These are phyloP conservation scores for Gasteruption jaculator DNA, from an alignment of 2,888 invertebrate genomes.

Conservation along the genomic window DNA sequence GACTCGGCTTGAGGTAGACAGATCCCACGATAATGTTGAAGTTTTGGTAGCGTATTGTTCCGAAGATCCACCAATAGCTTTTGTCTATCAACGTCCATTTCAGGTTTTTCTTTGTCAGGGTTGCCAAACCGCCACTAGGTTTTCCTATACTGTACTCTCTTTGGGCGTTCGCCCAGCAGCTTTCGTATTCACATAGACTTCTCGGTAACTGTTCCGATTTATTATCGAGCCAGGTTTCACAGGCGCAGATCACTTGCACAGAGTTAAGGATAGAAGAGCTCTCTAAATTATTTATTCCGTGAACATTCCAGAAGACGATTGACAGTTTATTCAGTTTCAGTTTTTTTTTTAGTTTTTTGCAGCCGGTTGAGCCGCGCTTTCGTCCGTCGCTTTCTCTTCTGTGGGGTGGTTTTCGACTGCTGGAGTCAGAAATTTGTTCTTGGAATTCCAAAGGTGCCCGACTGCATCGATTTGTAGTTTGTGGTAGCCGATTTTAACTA, in stretches of 20 bases:
- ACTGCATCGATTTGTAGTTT: constrained; percentile 11
- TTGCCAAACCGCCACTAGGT: constrained; percentile 7
- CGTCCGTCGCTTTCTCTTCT: background rate
- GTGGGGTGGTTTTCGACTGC: background rate
- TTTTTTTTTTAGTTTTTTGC: no score
- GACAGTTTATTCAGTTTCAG: constrained; percentile 2
- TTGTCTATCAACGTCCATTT: constrained; percentile 1
- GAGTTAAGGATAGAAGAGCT: background rate
- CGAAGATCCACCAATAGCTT: constrained; percentile 11
- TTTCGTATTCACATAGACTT: background rate
- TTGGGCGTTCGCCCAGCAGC: constrained; percentile 4
- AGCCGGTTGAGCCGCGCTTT: background rate
- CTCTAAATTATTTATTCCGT: constrained; percentile 7
- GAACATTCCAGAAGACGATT: constrained; percentile 8
- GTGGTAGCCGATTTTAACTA: constrained; percentile 11
- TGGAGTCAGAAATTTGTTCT: constrained; percentile 5
- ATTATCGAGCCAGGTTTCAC: constrained; percentile 6
- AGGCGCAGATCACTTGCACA: constrained; percentile 2
- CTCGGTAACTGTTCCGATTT: constrained; percentile 2
- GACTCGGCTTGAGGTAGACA: constrained; percentile 6
- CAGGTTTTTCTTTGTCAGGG: constrained; percentile 1
- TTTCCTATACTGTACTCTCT: constrained; percentile 5
- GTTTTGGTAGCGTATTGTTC: background rate
- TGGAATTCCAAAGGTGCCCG: background rate
- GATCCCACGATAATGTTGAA: constrained; percentile 4